A percentile compares a stretch with the other conserved stretches of the same genome.
phyloP scores from a whole-genome alignment of 1,140 invertebrate genomes.

The Eulimnadia texana region DNA sequence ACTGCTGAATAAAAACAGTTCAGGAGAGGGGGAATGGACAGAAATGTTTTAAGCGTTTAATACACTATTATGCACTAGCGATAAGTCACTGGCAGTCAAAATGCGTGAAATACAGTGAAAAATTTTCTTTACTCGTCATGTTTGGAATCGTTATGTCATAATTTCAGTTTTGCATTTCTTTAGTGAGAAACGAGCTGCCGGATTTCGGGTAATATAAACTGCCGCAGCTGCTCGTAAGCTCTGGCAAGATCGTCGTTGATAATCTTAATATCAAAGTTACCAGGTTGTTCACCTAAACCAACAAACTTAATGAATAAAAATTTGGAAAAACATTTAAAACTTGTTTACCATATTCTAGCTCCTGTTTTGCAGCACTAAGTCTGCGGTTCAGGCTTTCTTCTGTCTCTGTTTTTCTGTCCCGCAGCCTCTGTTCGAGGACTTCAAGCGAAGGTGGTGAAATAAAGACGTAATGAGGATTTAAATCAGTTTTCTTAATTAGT shows the following conservation, averaged over 20 bases:
- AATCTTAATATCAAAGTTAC: slow-evolving; percentile 79
- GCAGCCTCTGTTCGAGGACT: slow-evolving; percentile 60
- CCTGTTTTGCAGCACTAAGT: slow-evolving; percentile 51
- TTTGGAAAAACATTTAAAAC: neutral
- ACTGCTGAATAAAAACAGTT: too few relatives aligned
- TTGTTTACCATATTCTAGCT: slow-evolving; percentile 65
- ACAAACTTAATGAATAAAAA: slow-evolving; percentile 7
- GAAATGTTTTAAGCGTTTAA: too few relatives aligned
- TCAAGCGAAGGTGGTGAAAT: slow-evolving; percentile 81
- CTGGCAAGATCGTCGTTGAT: slow-evolving; percentile 83
- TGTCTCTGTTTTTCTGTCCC: slow-evolving; percentile 69
- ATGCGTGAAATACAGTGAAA: too few relatives aligned
- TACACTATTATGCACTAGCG: too few relatives aligned
- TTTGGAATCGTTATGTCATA: too few relatives aligned
- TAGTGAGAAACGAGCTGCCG: slow-evolving; percentile 22
- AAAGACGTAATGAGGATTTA: slow-evolving; percentile 77
- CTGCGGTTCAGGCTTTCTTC: slow-evolving; percentile 65
- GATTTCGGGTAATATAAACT: slow-evolving; percentile 47
- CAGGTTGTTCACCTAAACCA: slow-evolving; percentile 45
- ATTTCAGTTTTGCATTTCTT: too few relatives aligned
- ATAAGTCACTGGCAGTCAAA: too few relatives aligned
- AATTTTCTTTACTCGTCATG: too few relatives aligned
- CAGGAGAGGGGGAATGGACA: too few relatives aligned
- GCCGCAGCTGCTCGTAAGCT: slow-evolving; percentile 64
- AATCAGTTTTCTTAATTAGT: slow-evolving; percentile 65